These are phyloP conservation scores for Artibeus lituratus DNA, from an alignment of 2,797 vertebrate genomes.

Conservation along the genomic window DNA sequence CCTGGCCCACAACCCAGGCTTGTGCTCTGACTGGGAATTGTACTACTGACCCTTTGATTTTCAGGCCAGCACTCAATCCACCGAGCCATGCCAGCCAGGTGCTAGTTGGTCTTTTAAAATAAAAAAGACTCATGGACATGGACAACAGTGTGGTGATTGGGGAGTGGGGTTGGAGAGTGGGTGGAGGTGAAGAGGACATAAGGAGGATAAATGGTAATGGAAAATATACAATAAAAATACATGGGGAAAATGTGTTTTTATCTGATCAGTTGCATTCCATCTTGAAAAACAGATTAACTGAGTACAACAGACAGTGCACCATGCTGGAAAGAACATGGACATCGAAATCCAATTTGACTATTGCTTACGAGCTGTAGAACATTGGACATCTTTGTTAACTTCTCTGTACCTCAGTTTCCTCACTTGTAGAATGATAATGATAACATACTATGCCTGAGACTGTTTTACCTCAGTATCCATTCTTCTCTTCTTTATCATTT, in stretches of 20 bases:
- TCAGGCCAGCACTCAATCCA: no score
- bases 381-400: not conserved
- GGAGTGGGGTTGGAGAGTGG: not conserved
- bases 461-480: not conserved
- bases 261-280: not conserved
- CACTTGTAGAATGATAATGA: not conserved
- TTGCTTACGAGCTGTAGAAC: not conserved
- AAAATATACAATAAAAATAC: not conserved
- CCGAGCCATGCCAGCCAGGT: not conserved
- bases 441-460: not conserved
- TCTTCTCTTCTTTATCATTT: not conserved
- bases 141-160: not conserved
- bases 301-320: not conserved
- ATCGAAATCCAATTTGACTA: not conserved
- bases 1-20: no score
- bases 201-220: not conserved
- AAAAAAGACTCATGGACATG: not conserved
- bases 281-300: not conserved
- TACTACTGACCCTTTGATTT: no score
- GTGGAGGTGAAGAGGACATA: not conserved
- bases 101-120: not conserved
- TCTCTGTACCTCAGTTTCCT: not conserved
- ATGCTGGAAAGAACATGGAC: not conserved
- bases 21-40: no score
- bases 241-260: not conserved